Percentiles rank a stretch among this genome's conserved stretches.
These are phyloP conservation scores for Falco berigora DNA, from an alignment of 2,797 vertebrate genomes.

Conservation along the genomic window DNA sequence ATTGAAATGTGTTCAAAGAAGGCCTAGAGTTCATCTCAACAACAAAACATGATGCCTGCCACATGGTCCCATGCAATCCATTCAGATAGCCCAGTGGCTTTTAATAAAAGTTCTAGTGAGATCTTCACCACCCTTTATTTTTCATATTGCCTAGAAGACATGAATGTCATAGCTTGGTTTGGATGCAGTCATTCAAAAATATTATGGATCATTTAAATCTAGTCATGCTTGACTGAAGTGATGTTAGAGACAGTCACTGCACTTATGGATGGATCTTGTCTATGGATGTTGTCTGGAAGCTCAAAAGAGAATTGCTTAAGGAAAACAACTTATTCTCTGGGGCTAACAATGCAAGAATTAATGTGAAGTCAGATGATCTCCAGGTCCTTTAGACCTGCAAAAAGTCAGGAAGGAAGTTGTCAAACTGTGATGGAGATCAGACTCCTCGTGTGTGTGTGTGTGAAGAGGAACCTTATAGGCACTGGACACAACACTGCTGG, in stretches of 20 bases:
- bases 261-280: too few relatives aligned
- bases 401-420: not conserved
- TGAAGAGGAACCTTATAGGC: not conserved
- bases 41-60: not conserved
- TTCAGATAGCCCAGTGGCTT: not conserved
- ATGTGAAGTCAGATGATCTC: not conserved
- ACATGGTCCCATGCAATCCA: not conserved
- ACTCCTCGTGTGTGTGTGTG: not conserved
- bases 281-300: not conserved
- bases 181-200: not conserved
- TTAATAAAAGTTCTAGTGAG: not conserved
- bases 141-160: not conserved
- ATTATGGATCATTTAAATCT: not conserved
- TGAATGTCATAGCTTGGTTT: not conserved
- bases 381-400: not conserved
- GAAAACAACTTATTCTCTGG: not conserved
- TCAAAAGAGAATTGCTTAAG: not conserved
- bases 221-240: not conserved
- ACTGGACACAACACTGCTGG: rapidly evolving
- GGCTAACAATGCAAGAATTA: not conserved
- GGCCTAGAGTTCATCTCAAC: not conserved
- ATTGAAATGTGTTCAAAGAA: not conserved
- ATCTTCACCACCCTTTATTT: not conserved
- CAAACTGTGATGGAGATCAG: not conserved
- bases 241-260: not conserved